phyloP scores from a whole-genome alignment of 2,797 vertebrate species.

The Coendou prehensilis region DNA sequence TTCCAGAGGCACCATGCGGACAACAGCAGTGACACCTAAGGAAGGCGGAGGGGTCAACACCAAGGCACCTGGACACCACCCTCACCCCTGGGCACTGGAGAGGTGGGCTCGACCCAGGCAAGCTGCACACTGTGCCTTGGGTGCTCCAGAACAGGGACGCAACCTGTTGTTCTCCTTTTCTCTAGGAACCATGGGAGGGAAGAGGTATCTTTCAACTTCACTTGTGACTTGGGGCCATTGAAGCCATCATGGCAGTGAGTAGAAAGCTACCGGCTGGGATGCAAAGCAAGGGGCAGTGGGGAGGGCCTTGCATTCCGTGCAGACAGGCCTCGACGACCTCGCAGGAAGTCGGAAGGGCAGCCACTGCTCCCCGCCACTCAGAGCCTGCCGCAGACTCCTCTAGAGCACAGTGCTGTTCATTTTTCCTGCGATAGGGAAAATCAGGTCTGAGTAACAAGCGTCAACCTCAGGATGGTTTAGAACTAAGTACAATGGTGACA shows the following conservation, averaged over 20 bases:
- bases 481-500: not conserved
- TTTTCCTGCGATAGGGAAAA: not conserved
- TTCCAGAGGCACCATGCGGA: no score
- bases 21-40: not conserved
- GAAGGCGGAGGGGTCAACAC: not conserved
- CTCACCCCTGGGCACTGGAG: accelerated
- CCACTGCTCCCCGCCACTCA: accelerated
- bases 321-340: not conserved
- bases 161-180: not conserved
- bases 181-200: not conserved
- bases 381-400: not conserved
- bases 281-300: not conserved
- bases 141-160: not conserved
- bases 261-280: not conserved
- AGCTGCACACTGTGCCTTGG: accelerated
- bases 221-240: not conserved
- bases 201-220: not conserved
- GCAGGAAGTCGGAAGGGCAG: not conserved
- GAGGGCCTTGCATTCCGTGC: accelerated
- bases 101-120: accelerated
- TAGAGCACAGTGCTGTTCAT: not conserved
- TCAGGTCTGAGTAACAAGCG: not conserved
- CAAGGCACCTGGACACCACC: no score
- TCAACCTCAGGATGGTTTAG: not conserved
- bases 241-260: not conserved